These are phyloP conservation scores for Heliconius hortense DNA, from an alignment of 2,888 invertebrate species.

Conservation along the genomic window DNA sequence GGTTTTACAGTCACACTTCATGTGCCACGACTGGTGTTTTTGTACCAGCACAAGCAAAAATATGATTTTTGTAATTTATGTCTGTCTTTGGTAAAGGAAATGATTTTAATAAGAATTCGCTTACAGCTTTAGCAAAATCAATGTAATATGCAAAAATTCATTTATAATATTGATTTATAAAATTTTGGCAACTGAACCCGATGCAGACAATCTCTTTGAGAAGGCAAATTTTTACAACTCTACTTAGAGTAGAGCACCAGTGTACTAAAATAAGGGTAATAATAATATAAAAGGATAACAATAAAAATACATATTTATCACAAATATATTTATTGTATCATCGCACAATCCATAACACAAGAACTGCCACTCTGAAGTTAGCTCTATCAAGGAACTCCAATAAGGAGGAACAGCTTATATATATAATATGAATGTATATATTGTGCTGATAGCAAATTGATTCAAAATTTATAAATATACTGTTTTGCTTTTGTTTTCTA, in stretches of 20 bases:
- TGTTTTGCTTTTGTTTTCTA: slow-evolving; percentile 48
- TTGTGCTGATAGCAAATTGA: slow-evolving; percentile 58
- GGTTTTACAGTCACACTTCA: no score
- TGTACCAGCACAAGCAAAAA: no score
- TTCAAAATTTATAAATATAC: slow-evolving; percentile 46
- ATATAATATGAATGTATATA: slow-evolving; percentile 44
- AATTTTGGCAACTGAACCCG: background rate
- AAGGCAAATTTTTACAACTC: background rate
- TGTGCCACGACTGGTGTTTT: no score
- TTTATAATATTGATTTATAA: no score
- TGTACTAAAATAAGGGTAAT: background rate
- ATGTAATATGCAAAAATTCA: no score
- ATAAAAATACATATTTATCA: slow-evolving; percentile 55
- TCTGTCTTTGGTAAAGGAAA: no score
- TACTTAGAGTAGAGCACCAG: background rate
- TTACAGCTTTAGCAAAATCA: no score
- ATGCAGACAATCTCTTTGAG: background rate
- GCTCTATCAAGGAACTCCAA: slow-evolving; percentile 59
- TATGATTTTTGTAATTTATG: no score
- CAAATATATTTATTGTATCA: slow-evolving; percentile 79
- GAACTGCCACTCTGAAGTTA: slow-evolving; percentile 66
- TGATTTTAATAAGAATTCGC: no score
- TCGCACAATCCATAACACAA: slow-evolving; percentile 76
- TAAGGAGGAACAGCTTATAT: slow-evolving; percentile 56
- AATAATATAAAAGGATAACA: slow-evolving; percentile 17